phyloP scores from a whole-genome alignment of 2,888 invertebrate genomes.

The Drosophila subquinaria region DNA sequence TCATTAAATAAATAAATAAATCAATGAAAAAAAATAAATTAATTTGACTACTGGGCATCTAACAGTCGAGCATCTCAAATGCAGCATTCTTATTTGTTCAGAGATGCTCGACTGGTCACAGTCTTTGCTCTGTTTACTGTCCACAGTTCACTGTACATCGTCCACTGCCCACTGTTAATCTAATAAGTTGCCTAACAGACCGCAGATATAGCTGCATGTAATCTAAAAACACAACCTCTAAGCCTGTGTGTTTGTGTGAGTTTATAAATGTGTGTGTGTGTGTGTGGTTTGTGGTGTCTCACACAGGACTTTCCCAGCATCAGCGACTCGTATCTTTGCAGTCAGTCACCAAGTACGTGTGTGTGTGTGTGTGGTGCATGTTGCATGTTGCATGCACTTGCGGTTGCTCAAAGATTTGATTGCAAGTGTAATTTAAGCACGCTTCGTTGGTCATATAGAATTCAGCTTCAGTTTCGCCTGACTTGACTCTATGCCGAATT shows the following conservation, averaged over 20 bases:
- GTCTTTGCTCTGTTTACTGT: neutral
- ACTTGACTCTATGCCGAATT: slow-evolving; percentile 51
- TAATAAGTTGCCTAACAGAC: slow-evolving; percentile 77
- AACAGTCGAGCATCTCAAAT: neutral
- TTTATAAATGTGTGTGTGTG: slow-evolving; percentile 11
- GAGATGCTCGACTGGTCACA: slow-evolving; percentile 12
- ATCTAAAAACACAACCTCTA: slow-evolving; percentile 54
- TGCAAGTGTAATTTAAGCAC: slow-evolving; percentile 73
- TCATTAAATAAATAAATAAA: too few relatives aligned
- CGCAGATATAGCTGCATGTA: slow-evolving; percentile 66
- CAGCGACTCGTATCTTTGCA: slow-evolving; percentile 30
- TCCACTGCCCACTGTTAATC: slow-evolving; percentile 52
- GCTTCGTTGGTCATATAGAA: slow-evolving; percentile 68
- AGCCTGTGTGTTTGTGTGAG: slow-evolving; percentile 13
- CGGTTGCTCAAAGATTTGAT: slow-evolving; percentile 77
- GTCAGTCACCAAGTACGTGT: slow-evolving; percentile 16
- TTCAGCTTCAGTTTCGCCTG: slow-evolving; percentile 49
- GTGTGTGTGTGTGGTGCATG: slow-evolving; percentile 13
- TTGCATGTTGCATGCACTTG: slow-evolving; percentile 63
- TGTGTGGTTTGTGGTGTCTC: slow-evolving; percentile 52
- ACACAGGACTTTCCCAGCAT: slow-evolving; percentile 12
- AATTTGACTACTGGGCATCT: neutral
- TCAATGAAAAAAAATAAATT: too few relatives aligned
- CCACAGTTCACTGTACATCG: neutral
- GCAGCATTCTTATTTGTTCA: neutral